Evolutionary conservation across 1,140 invertebrate genomes (phyloP).

Genomic region (Meloidogyne hapla): DNA sequence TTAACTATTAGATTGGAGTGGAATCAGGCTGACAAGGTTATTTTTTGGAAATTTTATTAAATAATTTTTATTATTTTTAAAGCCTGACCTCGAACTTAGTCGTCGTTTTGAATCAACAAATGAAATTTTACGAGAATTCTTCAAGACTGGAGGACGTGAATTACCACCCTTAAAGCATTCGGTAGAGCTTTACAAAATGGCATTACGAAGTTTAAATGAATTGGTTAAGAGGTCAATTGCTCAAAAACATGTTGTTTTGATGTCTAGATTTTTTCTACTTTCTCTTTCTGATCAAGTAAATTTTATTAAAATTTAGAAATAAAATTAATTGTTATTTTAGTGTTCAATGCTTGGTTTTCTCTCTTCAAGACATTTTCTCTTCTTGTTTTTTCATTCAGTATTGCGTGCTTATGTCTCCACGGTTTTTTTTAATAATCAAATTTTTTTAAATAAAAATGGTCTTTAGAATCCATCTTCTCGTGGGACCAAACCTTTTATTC

Average conservation of each 20-base stretch:
- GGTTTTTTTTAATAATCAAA: not conserved
- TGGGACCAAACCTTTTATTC: slow-evolving; percentile 30
- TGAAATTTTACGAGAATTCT: slow-evolving; percentile 27
- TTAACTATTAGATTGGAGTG: slow-evolving; percentile 26
- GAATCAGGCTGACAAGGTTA: not conserved
- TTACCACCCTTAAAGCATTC: slow-evolving; percentile 4
- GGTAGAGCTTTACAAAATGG: slow-evolving; percentile 25
- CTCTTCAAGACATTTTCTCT: slow-evolving; percentile 29
- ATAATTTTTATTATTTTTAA: not conserved
- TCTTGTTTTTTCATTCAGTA: slow-evolving; percentile 28
- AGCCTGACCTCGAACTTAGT: not conserved
- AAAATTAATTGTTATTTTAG: slow-evolving; percentile 23
- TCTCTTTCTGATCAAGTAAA: slow-evolving; percentile 24
- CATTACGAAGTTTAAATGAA: slow-evolving; percentile 15
- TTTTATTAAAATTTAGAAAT: not conserved
- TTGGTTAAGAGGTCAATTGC: slow-evolving; percentile 29
- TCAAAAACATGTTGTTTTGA: slow-evolving; percentile 28
- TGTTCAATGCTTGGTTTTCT: not conserved
- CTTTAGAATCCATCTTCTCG: slow-evolving; percentile 29
- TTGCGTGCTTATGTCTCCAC: slow-evolving; percentile 31
- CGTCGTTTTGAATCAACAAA: slow-evolving; percentile 19
- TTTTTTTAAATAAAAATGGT: too few species aligned
- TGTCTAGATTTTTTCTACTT: slow-evolving; percentile 28
- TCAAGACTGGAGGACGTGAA: slow-evolving; percentile 26
- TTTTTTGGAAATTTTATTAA: not conserved